Evolutionary conservation across 2,113 vertebrate species (phyloP).

Genomic region (Bungarus multicinctus): DNA sequence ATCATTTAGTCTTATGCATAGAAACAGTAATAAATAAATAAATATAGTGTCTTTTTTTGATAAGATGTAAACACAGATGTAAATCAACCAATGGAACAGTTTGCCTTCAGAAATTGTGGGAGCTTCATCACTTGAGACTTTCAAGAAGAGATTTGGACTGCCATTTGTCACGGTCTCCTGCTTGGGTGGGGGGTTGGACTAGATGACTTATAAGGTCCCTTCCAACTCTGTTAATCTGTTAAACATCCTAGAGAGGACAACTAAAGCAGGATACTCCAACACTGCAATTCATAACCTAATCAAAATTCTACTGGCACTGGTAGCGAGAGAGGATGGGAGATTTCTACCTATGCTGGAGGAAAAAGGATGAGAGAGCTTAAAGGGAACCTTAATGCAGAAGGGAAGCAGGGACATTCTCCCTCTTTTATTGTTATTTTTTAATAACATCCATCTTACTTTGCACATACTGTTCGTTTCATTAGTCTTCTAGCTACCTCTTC

Average conservation of each 20-base stretch:
- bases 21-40: not conserved
- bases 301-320: not conserved
- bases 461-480: constrained; percentile 95
- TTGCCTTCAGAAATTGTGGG: too few relatives aligned
- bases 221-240: too few relatives aligned
- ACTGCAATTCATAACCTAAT: not conserved
- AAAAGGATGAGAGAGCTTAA: not conserved
- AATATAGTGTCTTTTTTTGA: not conserved
- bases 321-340: not conserved
- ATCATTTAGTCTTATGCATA: not conserved
- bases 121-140: too few relatives aligned
- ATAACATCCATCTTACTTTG: constrained; percentile 80
- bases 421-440: not conserved
- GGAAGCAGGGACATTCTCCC: not conserved
- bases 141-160: too few relatives aligned
- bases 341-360: rapidly evolving
- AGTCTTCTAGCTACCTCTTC: constrained; percentile 84
- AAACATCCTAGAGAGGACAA: too few relatives aligned
- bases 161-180: too few relatives aligned
- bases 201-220: too few relatives aligned
- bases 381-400: not conserved
- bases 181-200: too few relatives aligned
- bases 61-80: not conserved
- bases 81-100: too few relatives aligned
- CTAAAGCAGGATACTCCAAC: not conserved